Evolutionary conservation across 2,113 vertebrate genomes (phyloP).

Genomic region (Chrysochloris asiatica): DNA sequence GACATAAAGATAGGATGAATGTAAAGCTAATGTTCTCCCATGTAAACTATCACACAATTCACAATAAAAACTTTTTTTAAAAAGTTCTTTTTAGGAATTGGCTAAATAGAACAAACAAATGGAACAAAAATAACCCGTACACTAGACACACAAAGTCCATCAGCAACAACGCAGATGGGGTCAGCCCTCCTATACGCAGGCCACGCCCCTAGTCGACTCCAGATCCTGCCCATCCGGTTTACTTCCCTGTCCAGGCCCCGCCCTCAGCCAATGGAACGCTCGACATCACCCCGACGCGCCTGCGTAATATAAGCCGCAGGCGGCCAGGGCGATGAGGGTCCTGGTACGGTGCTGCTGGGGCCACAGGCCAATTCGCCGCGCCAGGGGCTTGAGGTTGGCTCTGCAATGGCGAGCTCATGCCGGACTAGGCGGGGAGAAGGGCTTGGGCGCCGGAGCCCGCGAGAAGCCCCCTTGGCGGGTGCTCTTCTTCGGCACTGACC

Average conservation of each 20-base stretch:
- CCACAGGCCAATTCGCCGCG: accelerated
- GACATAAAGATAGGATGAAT: too few relatives aligned
- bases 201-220: background rate
- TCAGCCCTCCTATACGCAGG: background rate
- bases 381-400: accelerated
- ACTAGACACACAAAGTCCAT: accelerated
- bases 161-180: accelerated
- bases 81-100: background rate
- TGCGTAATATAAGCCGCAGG: background rate
- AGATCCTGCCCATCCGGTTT: background rate
- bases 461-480: constrained; percentile 89
- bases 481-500: constrained; percentile 94
- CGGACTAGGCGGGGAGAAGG: background rate
- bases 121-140: background rate
- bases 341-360: background rate
- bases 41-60: too few relatives aligned
- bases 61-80: too few relatives aligned
- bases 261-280: background rate
- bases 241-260: background rate
- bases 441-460: background rate
- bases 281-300: background rate
- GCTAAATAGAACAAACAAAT: background rate
- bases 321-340: background rate
- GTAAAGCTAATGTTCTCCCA: too few relatives aligned
- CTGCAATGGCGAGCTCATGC: background rate